These are phyloP conservation scores for Dilophus febrilis DNA, from an alignment of 2,888 invertebrate species.

Conservation along the genomic window DNA sequence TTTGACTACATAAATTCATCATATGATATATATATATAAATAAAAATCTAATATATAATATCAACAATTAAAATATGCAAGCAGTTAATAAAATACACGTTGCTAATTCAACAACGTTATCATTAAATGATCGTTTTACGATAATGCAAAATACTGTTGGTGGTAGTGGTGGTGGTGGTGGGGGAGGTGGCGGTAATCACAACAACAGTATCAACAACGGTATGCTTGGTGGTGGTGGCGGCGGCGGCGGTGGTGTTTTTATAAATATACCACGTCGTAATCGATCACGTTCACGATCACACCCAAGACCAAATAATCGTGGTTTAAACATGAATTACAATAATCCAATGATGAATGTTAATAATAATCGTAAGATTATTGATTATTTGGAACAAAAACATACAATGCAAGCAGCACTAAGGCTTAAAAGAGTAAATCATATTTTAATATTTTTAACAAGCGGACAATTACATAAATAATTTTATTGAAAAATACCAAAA, in stretches of 20 bases:
- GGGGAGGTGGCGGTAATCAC: slow-evolving; percentile 13
- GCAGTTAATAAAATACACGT: slow-evolving; percentile 20
- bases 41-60: too few species aligned
- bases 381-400: slow-evolving; percentile 20
- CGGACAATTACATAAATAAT: slow-evolving; percentile 5
- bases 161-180: background rate
- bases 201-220: slow-evolving; percentile 8
- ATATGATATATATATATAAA: too few species aligned
- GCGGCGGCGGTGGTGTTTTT: too few species aligned
- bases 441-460: background rate
- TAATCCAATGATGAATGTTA: slow-evolving; percentile 12
- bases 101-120: slow-evolving; percentile 32
- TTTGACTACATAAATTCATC: too few species aligned
- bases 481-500: slow-evolving; percentile 7
- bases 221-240: too few species aligned
- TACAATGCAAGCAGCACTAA: slow-evolving; percentile 23
- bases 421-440: slow-evolving; percentile 25
- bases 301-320: background rate
- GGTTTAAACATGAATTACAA: background rate
- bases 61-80: slow-evolving; percentile 2
- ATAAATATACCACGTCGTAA: too few species aligned
- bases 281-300: slow-evolving; percentile 5
- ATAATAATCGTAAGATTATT: slow-evolving; percentile 23
- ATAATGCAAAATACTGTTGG: slow-evolving; percentile 18
- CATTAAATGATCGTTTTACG: slow-evolving; percentile 30